These are phyloP conservation scores for human DNA, from an alignment of 2,113 vertebrate genomes.

Conservation along the genomic window DNA sequence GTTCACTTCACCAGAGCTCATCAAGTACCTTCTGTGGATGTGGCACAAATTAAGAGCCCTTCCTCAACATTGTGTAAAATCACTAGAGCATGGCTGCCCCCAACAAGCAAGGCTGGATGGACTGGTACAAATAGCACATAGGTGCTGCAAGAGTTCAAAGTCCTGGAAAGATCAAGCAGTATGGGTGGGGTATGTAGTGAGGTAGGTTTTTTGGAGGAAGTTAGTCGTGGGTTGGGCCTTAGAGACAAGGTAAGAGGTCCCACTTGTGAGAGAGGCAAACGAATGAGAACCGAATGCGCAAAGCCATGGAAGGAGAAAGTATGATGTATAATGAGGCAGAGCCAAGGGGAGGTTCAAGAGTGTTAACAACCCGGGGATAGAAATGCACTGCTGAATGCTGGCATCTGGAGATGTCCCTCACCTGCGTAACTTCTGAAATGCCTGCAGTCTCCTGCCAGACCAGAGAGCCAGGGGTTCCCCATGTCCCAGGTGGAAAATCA, in stretches of 20 bases:
- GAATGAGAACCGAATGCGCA: not conserved
- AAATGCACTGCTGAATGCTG: not conserved
- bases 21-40: not conserved
- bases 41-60: not conserved
- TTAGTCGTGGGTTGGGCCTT: not conserved
- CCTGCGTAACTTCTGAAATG: not conserved
- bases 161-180: not conserved
- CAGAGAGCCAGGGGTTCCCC: not conserved
- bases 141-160: not conserved
- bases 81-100: no score
- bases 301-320: not conserved
- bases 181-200: not conserved
- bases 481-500: not conserved
- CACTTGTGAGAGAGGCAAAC: not conserved
- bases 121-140: not conserved
- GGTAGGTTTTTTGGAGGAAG: not conserved
- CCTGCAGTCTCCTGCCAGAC: not conserved
- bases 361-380: not conserved
- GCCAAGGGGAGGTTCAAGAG: not conserved
- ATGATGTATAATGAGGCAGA: not conserved
- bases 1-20: not conserved
- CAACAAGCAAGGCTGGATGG: not conserved
- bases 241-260: not conserved
- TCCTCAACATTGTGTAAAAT: not conserved
- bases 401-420: no score